Conservation (phyloP, 2,888 invertebrate species). For the Euphydryas editha region DNA sequence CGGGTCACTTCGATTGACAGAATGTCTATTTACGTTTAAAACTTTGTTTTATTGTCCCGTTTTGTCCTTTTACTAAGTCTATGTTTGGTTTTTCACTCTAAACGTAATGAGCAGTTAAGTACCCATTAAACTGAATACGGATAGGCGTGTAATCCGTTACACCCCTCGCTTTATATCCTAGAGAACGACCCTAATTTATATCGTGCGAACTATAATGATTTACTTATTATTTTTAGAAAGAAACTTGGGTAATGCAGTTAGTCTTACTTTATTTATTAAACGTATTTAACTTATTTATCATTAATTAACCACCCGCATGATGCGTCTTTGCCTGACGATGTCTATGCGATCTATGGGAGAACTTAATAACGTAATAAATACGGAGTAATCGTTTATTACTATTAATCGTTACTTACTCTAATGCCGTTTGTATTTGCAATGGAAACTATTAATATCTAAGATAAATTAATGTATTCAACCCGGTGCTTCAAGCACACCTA, state of each 20-base stretch:
- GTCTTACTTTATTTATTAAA: neutral
- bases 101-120: constrained; percentile 72
- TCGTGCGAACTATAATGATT: constrained; percentile 42
- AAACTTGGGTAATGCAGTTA: neutral
- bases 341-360: constrained; percentile 58
- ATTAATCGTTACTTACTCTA: neutral
- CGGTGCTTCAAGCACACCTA: constrained; percentile 38
- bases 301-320: constrained; percentile 73
- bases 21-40: constrained; percentile 7
- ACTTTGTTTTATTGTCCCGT: constrained; percentile 39
- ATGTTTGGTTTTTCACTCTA: constrained; percentile 66
- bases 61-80: constrained; percentile 52
- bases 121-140: constrained; percentile 65
- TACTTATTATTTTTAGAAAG: neutral
- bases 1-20: constrained; percentile 32
- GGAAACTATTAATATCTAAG: neutral
- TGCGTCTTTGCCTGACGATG: constrained; percentile 53
- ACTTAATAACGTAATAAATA: neutral
- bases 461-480: constrained; percentile 48
- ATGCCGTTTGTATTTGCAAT: neutral
- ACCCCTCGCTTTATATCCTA: constrained; percentile 49
- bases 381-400: neutral
- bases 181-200: constrained; percentile 59
- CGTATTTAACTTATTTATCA: constrained; percentile 50
- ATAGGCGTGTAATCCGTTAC: constrained; percentile 71